These are phyloP conservation scores for Chymomyza caudatula DNA, from an alignment of 2,888 invertebrate species.

Conservation along the genomic window DNA sequence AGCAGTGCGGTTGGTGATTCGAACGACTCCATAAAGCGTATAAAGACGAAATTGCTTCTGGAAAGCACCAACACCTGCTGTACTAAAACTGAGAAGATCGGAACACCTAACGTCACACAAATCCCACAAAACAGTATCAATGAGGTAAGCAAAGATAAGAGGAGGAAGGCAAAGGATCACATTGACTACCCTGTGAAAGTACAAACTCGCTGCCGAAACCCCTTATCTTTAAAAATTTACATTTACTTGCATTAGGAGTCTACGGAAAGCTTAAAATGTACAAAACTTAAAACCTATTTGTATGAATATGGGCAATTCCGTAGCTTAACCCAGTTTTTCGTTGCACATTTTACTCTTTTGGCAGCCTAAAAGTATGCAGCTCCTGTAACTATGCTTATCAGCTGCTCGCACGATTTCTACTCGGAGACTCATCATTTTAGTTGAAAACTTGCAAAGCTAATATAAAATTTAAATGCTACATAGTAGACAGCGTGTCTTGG, in stretches of 20 bases:
- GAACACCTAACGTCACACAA: too few species aligned
- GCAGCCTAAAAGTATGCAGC: not conserved
- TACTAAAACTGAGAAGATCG: too few species aligned
- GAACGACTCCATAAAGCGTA: too few species aligned
- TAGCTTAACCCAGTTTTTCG: not conserved
- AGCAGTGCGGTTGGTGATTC: too few species aligned
- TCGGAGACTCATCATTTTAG: not conserved
- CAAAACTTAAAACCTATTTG: not conserved
- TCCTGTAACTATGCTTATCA: not conserved
- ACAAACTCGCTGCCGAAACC: too few species aligned
- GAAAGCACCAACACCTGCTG: too few species aligned
- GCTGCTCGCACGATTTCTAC: not conserved
- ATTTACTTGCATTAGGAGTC: not conserved
- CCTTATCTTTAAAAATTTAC: too few species aligned
- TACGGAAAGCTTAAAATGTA: not conserved
- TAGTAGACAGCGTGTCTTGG: not conserved
- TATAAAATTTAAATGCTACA: conserved; percentile 61
- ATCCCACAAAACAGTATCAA: too few species aligned
- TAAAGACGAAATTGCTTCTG: too few species aligned
- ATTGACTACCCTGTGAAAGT: too few species aligned
- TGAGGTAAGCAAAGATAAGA: too few species aligned
- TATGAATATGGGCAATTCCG: not conserved
- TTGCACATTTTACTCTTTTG: not conserved
- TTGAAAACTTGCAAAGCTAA: conserved; percentile 37
- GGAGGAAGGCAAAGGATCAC: too few species aligned